Conservation (phyloP, 2,888 invertebrate genomes). For the Metacarcinus magister region DNA sequence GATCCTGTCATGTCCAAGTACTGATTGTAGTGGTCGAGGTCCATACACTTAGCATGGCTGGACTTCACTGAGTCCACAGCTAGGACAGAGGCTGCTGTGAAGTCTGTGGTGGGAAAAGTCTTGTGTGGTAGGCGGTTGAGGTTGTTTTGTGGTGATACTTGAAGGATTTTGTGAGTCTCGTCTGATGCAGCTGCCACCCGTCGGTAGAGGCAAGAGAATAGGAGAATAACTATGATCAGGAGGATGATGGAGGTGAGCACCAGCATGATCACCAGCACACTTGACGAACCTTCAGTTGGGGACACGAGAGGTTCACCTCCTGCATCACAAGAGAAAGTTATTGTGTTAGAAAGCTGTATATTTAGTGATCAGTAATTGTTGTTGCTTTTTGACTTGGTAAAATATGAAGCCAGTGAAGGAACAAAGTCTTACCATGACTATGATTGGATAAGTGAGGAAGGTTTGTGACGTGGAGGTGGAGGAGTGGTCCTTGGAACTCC, state of each 20-base stretch:
- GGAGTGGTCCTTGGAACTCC: constrained; percentile 75
- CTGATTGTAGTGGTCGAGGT: constrained; percentile 77
- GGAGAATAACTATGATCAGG: constrained; percentile 65
- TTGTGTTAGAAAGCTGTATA: background rate
- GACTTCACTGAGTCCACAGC: constrained; percentile 71
- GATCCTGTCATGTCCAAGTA: constrained; percentile 76
- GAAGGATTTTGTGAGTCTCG: constrained; percentile 71
- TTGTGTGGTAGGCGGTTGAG: constrained; percentile 62
- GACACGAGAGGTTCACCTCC: constrained; percentile 64
- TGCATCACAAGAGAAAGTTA: constrained; percentile 31
- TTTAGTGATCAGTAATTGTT: background rate
- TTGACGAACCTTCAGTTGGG: constrained; percentile 52
- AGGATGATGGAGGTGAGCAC: constrained; percentile 73
- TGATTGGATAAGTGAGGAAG: constrained; percentile 43
- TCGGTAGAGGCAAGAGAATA: constrained; percentile 74
- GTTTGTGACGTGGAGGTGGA: constrained; percentile 78
- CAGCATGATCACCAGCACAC: constrained; percentile 68
- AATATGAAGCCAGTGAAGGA: background rate
- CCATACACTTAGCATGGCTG: constrained; percentile 48
- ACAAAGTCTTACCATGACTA: constrained; percentile 61
- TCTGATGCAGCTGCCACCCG: constrained; percentile 49
- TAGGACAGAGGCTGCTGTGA: constrained; percentile 70
- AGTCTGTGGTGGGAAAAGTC: constrained; percentile 65
- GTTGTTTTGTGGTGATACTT: constrained; percentile 64
- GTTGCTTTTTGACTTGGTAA: background rate